Conservation (phyloP, 2,888 invertebrate genomes). For the Cantharis nigra region DNA sequence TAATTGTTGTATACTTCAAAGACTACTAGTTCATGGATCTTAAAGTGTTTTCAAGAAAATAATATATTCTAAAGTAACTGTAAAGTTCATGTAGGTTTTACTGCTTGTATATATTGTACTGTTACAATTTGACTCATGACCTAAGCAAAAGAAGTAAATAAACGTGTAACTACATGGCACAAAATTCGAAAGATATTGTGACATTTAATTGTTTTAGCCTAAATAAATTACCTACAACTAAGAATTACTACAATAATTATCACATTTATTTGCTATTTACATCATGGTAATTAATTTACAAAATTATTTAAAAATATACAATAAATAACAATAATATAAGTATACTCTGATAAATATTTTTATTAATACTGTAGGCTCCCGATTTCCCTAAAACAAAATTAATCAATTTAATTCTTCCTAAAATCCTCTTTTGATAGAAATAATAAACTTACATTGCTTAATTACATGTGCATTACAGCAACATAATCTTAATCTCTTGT, state of each 20-base stretch:
- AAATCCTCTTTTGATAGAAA: not conserved
- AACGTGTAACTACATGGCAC: not conserved
- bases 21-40: not conserved
- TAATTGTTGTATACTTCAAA: not conserved
- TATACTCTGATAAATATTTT: not conserved
- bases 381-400: conserved; percentile 31
- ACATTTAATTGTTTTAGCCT: not conserved
- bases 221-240: not conserved
- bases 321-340: not conserved
- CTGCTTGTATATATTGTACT: conserved; percentile 4
- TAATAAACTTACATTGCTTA: conserved; percentile 61
- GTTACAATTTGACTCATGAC: conserved; percentile 11
- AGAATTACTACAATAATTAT: not conserved
- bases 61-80: not conserved
- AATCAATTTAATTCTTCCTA: not conserved
- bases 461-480: conserved; percentile 67
- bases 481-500: conserved; percentile 66
- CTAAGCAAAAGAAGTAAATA: not conserved
- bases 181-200: not conserved
- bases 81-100: not conserved
- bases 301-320: not conserved
- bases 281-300: not conserved
- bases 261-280: conserved; percentile 2
- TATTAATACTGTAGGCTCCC: conserved; percentile 5
- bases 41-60: not conserved